Evolutionary conservation across 2,113 vertebrate genomes (phyloP).

Genomic region (Psophia crepitans): DNA sequence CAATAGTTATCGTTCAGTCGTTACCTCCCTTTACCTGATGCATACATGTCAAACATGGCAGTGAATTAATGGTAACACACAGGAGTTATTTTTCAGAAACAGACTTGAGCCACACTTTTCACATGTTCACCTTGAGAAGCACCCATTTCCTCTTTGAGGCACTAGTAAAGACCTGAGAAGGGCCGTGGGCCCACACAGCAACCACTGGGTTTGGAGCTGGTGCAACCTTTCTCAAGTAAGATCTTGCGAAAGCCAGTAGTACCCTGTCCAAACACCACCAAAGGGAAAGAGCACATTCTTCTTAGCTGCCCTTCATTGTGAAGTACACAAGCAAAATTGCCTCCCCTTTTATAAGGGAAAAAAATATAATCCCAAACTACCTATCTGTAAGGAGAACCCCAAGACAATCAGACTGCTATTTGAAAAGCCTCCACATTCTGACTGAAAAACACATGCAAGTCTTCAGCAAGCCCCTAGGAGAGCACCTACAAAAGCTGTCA

Average conservation of each 20-base stretch:
- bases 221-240: background rate
- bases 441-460: background rate
- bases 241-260: background rate
- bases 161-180: background rate
- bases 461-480: background rate
- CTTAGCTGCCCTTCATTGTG: background rate
- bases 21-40: background rate
- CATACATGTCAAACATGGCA: background rate
- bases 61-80: background rate
- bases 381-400: background rate
- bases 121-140: background rate
- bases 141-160: background rate
- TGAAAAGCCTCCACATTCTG: background rate
- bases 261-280: background rate
- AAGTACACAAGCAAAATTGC: background rate
- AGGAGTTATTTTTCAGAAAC: background rate
- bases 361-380: background rate
- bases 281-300: background rate
- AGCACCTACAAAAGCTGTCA: background rate
- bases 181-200: background rate
- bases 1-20: slow-evolving; percentile 33
- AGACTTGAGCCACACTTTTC: background rate
- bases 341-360: background rate
- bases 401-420: background rate
- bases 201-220: background rate